Conservation (phyloP, 2,113 vertebrate genomes). For the Pseudorhombus dupliciocellatus region DNA sequence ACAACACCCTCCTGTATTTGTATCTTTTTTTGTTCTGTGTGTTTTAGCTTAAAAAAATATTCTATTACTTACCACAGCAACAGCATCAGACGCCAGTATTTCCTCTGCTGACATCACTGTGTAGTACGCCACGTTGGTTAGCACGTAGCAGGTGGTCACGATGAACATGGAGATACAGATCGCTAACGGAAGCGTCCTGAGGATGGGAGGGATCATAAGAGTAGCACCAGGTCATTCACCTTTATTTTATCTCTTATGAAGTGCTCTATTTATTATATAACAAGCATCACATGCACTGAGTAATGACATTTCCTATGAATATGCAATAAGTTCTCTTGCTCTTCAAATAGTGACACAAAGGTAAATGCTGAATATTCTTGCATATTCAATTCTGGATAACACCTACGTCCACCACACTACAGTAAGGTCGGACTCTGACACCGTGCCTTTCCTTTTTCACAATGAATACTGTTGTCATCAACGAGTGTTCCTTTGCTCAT, state of each 20-base stretch:
- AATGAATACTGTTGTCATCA: too few species aligned
- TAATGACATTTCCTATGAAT: too few species aligned
- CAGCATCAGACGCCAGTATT: conserved; percentile 87
- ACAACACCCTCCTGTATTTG: too few species aligned
- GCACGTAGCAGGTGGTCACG: conserved; percentile 90
- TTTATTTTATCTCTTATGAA: background rate
- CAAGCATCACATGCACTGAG: too few species aligned
- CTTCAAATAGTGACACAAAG: too few species aligned
- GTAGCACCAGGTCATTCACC: background rate
- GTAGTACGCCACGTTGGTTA: conserved; percentile 96
- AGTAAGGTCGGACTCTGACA: too few species aligned
- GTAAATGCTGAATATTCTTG: too few species aligned
- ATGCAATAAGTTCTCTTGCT: too few species aligned
- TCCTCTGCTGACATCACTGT: conserved; percentile 91
- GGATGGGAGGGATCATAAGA: conserved; percentile 1
- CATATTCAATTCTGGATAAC: too few species aligned
- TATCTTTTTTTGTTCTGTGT: background rate
- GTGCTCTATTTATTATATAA: background rate
- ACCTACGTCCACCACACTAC: too few species aligned
- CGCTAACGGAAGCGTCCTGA: conserved; percentile 93
- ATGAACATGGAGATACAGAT: conserved; percentile 97
- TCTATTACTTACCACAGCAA: conserved; percentile 85
- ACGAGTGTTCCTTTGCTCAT: background rate
- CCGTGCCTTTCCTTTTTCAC: too few species aligned
- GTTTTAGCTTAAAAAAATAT: background rate